phyloP scores from a whole-genome alignment of 2,797 vertebrate genomes.

The Pogonophryne albipinna region DNA sequence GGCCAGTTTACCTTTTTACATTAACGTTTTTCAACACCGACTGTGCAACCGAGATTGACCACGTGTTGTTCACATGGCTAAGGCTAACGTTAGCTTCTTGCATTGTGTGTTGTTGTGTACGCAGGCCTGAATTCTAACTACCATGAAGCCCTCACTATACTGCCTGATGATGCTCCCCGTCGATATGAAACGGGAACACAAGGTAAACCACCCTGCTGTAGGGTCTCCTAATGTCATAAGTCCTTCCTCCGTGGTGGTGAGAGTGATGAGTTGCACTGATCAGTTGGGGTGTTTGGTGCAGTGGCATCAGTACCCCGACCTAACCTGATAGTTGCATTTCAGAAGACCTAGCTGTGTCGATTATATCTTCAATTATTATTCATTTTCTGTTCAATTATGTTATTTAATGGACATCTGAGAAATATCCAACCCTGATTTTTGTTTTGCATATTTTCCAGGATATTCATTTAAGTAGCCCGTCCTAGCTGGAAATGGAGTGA shows the following conservation, averaged over 20 bases:
- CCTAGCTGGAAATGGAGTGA: neutral
- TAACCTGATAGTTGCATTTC: slow-evolving; percentile 63
- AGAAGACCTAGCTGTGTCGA: no score
- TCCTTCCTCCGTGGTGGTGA: slow-evolving; percentile 5
- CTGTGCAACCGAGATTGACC: neutral
- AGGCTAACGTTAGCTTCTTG: neutral
- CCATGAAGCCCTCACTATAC: fast-evolving
- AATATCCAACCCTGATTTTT: neutral
- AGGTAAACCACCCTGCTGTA: slow-evolving; percentile 76
- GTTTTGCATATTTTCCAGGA: neutral
- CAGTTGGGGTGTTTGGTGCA: slow-evolving; percentile 63
- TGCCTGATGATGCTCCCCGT: slow-evolving; percentile 87
- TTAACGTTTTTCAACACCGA: neutral
- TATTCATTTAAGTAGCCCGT: neutral
- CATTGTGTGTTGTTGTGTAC: fast-evolving
- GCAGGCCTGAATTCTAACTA: fast-evolving
- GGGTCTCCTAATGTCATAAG: neutral
- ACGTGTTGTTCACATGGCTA: neutral
- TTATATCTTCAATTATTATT: neutral
- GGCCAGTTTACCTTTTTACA: neutral
- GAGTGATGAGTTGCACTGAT: slow-evolving; percentile 82
- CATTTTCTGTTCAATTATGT: no score
- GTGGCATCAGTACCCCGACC: slow-evolving; percentile 56
- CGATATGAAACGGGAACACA: slow-evolving; percentile 90
- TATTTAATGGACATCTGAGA: neutral